These are phyloP conservation scores for Heteromurus nitidus DNA, from an alignment of 2,888 invertebrate species.

Conservation along the genomic window DNA sequence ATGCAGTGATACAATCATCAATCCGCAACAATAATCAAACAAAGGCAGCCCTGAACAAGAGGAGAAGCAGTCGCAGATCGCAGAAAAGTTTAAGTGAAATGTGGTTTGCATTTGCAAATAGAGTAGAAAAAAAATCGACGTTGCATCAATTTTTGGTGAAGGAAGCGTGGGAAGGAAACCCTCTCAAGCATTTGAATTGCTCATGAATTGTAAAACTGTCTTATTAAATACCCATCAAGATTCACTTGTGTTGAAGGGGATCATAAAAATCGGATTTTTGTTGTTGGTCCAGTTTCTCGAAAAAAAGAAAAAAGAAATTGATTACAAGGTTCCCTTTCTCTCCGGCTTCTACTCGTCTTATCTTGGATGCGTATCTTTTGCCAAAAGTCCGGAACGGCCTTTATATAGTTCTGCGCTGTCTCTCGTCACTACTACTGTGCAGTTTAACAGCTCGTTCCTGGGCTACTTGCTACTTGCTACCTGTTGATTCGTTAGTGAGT, in stretches of 20 bases:
- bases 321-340: conserved; percentile 44
- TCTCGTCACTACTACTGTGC: no score
- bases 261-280: conserved; percentile 63
- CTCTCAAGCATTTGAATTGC: conserved; percentile 40
- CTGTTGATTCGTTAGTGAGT: background rate
- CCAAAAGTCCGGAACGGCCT: conserved; percentile 52
- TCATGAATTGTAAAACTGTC: conserved; percentile 60
- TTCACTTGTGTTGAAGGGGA: conserved; percentile 51
- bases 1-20: background rate
- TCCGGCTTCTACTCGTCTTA: conserved; percentile 12
- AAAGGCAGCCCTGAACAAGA: no score
- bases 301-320: conserved; percentile 43
- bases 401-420: no score
- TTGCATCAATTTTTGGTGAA: conserved; percentile 31
- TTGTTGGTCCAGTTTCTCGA: conserved; percentile 58
- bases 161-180: conserved; percentile 63
- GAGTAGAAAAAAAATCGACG: background rate
- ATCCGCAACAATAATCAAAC: background rate
- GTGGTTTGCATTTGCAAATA: conserved; percentile 3
- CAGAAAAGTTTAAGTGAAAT: background rate
- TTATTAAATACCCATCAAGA: conserved; percentile 64
- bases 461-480: no score
- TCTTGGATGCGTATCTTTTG: conserved; percentile 39
- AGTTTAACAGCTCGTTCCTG: no score
- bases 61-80: no score